Evolutionary conservation across 2,113 vertebrate species (phyloP).

Genomic region (Antechinus stuartii): DNA sequence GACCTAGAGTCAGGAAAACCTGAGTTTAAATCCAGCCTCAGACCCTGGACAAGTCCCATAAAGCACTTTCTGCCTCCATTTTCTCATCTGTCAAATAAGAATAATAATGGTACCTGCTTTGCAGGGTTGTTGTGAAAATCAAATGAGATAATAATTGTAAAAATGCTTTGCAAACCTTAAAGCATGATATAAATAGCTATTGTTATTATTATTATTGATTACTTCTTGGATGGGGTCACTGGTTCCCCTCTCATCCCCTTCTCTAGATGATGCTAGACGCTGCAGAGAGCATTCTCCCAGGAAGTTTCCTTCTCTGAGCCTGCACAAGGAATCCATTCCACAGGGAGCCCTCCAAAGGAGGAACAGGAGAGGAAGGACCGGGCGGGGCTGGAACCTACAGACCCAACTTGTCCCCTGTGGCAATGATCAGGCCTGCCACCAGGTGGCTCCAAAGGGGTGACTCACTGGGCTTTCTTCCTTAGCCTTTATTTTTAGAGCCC

Average conservation of each 20-base stretch:
- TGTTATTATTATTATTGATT: not conserved
- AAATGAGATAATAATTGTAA: not conserved
- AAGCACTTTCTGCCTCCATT: not conserved
- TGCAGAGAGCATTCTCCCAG: too few relatives aligned
- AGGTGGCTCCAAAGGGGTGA: not conserved
- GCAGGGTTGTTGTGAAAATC: not conserved
- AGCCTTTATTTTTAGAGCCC: not conserved
- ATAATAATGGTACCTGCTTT: not conserved
- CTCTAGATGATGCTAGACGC: too few relatives aligned
- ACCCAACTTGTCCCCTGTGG: not conserved
- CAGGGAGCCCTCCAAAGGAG: not conserved
- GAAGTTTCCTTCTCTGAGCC: not conserved
- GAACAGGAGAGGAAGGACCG: not conserved
- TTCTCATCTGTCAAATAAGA: not conserved
- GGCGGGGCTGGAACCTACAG: not conserved
- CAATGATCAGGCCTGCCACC: not conserved
- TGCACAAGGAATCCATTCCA: not conserved
- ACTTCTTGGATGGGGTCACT: too few relatives aligned
- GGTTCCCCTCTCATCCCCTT: not conserved
- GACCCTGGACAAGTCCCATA: not conserved
- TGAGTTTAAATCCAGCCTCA: not conserved
- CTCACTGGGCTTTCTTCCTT: constrained; percentile 16
- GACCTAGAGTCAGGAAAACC: not conserved
- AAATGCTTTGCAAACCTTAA: not conserved
- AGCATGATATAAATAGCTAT: not conserved